phyloP scores from a whole-genome alignment of 2,797 vertebrate genomes.

The Hemitrygon akajei region DNA sequence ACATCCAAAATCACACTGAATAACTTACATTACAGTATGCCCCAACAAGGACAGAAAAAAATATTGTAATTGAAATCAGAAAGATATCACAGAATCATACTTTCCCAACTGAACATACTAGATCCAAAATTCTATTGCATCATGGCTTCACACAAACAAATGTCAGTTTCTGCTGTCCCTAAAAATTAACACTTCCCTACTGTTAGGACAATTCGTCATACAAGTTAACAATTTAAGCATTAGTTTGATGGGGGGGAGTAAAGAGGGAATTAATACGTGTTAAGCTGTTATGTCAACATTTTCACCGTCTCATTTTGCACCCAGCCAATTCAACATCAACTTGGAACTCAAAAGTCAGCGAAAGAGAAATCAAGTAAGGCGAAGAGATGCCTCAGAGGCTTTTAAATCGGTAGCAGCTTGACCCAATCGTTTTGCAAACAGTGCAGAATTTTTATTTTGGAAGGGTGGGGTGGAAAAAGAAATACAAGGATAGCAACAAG shows the following conservation, averaged over 20 bases:
- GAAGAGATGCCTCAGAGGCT: not conserved
- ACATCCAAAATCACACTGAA: constrained; percentile 19
- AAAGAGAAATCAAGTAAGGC: not conserved
- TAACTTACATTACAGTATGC: constrained; percentile 4
- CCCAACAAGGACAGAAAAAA: not conserved
- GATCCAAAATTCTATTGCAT: not conserved
- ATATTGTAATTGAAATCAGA: not conserved
- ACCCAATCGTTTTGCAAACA: not conserved
- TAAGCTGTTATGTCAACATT: not conserved
- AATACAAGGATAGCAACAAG: constrained; percentile 29
- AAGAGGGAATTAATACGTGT: not conserved
- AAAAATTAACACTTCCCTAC: not conserved
- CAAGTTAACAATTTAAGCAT: not conserved
- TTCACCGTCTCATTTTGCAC: not conserved
- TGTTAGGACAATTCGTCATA: not conserved
- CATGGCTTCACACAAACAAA: not conserved
- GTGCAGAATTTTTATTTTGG: not conserved
- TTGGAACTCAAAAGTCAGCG: not conserved
- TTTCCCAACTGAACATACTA: not conserved
- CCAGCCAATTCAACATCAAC: not conserved
- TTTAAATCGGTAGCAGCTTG: not conserved
- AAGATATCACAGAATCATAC: not conserved
- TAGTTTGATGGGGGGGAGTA: not conserved
- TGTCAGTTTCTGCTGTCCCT: not conserved
- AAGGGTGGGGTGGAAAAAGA: not conserved